Conservation (phyloP, 1,140 invertebrate species). For the Zaprionus taronus region DNA sequence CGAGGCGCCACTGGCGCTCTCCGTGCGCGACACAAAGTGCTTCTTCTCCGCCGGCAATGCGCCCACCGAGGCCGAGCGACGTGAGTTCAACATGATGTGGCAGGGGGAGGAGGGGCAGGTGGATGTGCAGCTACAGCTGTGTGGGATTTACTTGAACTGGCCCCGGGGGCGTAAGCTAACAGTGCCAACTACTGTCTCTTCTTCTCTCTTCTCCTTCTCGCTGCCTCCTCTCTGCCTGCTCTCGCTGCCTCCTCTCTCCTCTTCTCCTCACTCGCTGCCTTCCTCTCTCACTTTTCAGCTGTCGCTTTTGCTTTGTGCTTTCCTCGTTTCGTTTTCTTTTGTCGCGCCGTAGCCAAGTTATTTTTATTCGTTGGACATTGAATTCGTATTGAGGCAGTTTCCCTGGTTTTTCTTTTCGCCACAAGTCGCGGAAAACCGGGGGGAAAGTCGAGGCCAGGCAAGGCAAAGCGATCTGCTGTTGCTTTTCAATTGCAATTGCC, state of each 20-base stretch:
- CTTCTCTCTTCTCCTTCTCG: slow-evolving; percentile 15
- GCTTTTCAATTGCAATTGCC: not conserved
- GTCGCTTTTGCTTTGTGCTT: slow-evolving; percentile 11
- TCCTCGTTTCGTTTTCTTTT: slow-evolving; percentile 57
- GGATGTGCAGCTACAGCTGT: slow-evolving; percentile 38
- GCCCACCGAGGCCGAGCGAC: slow-evolving; percentile 88
- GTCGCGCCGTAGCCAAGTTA: slow-evolving; percentile 54
- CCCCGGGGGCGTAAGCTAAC: slow-evolving; percentile 53
- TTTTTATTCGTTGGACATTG: slow-evolving; percentile 80
- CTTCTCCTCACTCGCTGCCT: slow-evolving; percentile 29
- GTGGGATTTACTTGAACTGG: slow-evolving; percentile 58
- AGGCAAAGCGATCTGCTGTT: not conserved
- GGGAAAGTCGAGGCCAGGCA: not conserved
- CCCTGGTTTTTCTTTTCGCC: slow-evolving; percentile 26
- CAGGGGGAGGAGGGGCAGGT: not conserved
- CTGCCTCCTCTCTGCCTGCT: slow-evolving; percentile 23
- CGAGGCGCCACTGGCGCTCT: slow-evolving; percentile 88
- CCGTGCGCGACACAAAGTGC: slow-evolving; percentile 86
- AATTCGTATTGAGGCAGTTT: slow-evolving; percentile 62
- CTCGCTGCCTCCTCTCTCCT: slow-evolving; percentile 21
- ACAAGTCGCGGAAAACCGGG: not conserved
- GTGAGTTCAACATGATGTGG: slow-evolving; percentile 62
- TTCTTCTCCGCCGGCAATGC: slow-evolving; percentile 86
- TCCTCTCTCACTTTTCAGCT: not conserved
- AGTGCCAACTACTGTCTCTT: not conserved